Percentiles rank a stretch among this genome's conserved stretches.
Evolutionary conservation across 2,113 vertebrate genomes (phyloP).

Genomic region (Abramis brama): DNA sequence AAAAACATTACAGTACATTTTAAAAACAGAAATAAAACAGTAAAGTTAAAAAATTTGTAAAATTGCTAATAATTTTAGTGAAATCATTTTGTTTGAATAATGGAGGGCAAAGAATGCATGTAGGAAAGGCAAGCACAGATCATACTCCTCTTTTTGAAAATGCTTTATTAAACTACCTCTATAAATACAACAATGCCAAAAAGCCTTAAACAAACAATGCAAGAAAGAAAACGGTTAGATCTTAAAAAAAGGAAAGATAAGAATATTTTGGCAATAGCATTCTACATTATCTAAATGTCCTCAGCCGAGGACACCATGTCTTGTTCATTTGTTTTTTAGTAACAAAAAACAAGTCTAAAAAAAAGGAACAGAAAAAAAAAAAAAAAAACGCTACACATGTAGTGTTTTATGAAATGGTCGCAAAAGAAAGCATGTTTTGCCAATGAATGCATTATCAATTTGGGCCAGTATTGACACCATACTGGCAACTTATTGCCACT

Average conservation of each 20-base stretch:
- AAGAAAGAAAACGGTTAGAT: constrained; percentile 72
- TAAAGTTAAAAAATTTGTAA: not conserved
- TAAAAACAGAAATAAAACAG: not conserved
- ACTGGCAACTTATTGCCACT: constrained; percentile 49
- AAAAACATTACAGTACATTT: no score
- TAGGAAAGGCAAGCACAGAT: not conserved
- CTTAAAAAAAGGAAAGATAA: constrained; percentile 64
- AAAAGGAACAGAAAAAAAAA: not conserved
- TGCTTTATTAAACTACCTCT: constrained; percentile 81
- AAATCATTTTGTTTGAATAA: not conserved
- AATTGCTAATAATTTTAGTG: not conserved
- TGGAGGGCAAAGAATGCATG: not conserved
- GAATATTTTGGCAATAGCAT: constrained; percentile 69
- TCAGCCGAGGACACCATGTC: constrained; percentile 45
- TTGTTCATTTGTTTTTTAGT: constrained; percentile 55
- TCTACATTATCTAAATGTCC: constrained; percentile 60
- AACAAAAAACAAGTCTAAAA: constrained; percentile 44
- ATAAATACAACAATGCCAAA: constrained; percentile 78
- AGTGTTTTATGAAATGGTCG: constrained; percentile 59
- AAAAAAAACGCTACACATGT: constrained; percentile 35
- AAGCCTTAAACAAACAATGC: constrained; percentile 69
- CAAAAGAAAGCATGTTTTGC: constrained; percentile 40
- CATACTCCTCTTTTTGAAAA: constrained; percentile 69
- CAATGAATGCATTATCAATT: constrained; percentile 7
- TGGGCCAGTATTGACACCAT: not conserved